phyloP scores from a whole-genome alignment of 2,888 invertebrate genomes.

The Augiades crinisus region DNA sequence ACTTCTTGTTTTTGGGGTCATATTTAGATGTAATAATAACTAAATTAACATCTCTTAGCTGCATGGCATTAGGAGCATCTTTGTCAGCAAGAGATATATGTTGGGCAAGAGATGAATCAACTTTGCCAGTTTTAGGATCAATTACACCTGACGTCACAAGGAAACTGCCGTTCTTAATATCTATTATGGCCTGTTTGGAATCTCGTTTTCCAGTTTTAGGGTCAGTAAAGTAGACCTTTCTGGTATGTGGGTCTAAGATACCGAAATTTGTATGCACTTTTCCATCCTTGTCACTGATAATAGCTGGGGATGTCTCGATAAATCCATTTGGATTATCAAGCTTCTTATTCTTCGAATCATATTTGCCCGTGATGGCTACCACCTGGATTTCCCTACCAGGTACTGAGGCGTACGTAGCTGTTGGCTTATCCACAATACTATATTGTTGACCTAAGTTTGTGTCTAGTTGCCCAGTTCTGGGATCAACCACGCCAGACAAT shows the following conservation, averaged over 20 bases:
- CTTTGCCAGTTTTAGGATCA: conserved; percentile 83
- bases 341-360: conserved; percentile 81
- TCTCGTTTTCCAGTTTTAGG: conserved; percentile 83
- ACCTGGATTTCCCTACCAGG: conserved; percentile 78
- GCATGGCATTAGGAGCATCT: conserved; percentile 66
- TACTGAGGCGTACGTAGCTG: conserved; percentile 60
- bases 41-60: conserved; percentile 74
- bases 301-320: conserved; percentile 72
- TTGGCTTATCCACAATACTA: conserved; percentile 82
- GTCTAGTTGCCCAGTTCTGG: conserved; percentile 81
- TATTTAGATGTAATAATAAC: conserved; percentile 81
- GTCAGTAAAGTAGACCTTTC: conserved; percentile 80
- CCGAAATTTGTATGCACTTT: conserved; percentile 85
- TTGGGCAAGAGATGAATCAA: conserved; percentile 83
- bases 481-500: conserved; percentile 79
- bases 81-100: conserved; percentile 72
- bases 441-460: conserved; percentile 81
- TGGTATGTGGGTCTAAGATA: conserved; percentile 82
- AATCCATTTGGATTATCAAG: conserved; percentile 81
- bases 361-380: conserved; percentile 81
- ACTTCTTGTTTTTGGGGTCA: conserved; percentile 78
- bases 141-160: conserved; percentile 82
- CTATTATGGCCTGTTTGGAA: conserved; percentile 81
- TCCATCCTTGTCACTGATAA: conserved; percentile 86
- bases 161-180: conserved; percentile 80